phyloP scores from a whole-genome alignment of 2,888 invertebrate species.

The Tineola bisselliella region DNA sequence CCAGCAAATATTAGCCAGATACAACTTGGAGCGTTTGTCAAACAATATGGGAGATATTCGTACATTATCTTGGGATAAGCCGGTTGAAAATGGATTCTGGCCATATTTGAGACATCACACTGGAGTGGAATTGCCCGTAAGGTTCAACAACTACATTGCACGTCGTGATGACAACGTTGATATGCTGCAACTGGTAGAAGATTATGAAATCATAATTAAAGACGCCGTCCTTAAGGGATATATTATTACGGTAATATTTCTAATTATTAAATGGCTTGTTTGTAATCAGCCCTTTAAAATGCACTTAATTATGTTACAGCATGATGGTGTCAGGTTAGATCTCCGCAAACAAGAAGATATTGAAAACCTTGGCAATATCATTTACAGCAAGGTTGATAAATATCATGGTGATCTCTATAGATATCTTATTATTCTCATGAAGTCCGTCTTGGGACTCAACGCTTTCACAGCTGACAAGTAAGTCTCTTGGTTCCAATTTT shows the following conservation, averaged over 20 bases:
- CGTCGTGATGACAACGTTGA: conserved; percentile 35
- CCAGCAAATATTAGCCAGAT: conserved; percentile 74
- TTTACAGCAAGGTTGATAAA: conserved; percentile 51
- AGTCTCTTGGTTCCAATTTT: conserved; percentile 20
- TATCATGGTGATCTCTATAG: conserved; percentile 60
- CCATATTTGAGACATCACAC: conserved; percentile 65
- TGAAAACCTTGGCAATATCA: conserved; percentile 62
- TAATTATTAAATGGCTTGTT: neutral
- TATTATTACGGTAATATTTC: conserved; percentile 37
- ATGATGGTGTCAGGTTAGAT: conserved; percentile 44
- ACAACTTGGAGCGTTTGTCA: conserved; percentile 63
- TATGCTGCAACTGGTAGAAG: conserved; percentile 34
- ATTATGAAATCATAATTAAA: conserved; percentile 63
- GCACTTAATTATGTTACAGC: conserved; percentile 25
- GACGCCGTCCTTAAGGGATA: conserved; percentile 68
- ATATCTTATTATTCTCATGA: conserved; percentile 65
- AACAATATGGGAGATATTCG: conserved; percentile 54
- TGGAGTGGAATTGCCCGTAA: conserved; percentile 62
- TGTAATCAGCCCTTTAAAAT: too few species aligned
- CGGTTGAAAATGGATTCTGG: conserved; percentile 62
- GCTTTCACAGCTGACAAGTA: conserved; percentile 43
- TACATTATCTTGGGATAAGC: conserved; percentile 53
- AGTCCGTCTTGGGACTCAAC: conserved; percentile 53
- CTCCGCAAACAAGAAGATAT: conserved; percentile 57
- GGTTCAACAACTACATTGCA: conserved; percentile 51